Conservation (phyloP, 2,113 vertebrate species). For the Vidua macroura region DNA sequence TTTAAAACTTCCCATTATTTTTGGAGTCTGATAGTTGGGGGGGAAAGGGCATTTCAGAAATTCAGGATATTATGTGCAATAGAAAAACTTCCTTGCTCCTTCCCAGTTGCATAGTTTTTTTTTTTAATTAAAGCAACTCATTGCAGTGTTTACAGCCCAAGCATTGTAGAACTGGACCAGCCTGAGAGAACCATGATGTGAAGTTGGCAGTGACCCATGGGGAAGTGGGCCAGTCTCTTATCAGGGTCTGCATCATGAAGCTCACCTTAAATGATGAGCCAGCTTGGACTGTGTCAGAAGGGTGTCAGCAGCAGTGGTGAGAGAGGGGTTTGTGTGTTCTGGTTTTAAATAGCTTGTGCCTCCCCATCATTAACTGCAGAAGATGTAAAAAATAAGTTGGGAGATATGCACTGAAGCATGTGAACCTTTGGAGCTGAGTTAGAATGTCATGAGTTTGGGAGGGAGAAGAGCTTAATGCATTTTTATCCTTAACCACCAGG, state of each 20-base stretch:
- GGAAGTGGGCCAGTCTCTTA: neutral
- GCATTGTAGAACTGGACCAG: neutral
- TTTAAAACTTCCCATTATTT: neutral
- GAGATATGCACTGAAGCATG: neutral
- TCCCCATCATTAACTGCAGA: neutral
- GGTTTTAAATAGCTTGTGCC: neutral
- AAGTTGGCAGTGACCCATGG: neutral
- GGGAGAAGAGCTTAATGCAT: neutral
- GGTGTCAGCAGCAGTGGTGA: neutral
- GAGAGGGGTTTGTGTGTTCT: neutral
- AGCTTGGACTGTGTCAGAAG: neutral
- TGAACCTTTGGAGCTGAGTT: neutral
- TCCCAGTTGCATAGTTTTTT: neutral
- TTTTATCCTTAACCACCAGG: neutral
- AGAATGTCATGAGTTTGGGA: neutral
- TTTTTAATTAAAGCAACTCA: neutral
- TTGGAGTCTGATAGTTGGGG: neutral
- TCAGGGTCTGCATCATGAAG: neutral
- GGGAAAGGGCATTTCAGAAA: neutral
- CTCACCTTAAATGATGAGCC: neutral
- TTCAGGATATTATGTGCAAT: slow-evolving; percentile 9
- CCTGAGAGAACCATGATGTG: neutral
- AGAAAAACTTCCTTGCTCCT: neutral
- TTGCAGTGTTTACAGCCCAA: neutral
- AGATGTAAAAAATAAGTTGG: neutral